These are phyloP conservation scores for Pampusana beccarii DNA, from an alignment of 2,113 vertebrate genomes.

Conservation along the genomic window DNA sequence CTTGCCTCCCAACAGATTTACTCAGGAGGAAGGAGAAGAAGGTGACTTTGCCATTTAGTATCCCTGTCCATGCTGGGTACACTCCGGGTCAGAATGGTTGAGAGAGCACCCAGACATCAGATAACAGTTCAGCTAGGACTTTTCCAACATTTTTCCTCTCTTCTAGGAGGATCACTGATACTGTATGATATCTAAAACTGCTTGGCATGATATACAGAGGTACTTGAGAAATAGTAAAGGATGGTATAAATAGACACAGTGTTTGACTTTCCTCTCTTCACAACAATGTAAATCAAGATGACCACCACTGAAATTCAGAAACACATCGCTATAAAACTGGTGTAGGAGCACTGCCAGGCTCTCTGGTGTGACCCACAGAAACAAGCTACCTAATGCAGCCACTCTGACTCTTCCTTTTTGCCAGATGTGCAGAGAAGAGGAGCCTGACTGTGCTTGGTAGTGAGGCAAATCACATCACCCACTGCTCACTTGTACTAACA, in stretches of 20 bases:
- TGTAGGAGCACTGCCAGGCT: background rate
- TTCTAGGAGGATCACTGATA: background rate
- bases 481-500: background rate
- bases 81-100: rapidly evolving
- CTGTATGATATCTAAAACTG: background rate
- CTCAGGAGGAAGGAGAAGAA: background rate
- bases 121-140: background rate
- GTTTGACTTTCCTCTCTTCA: background rate
- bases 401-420: background rate
- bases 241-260: background rate
- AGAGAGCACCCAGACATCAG: background rate
- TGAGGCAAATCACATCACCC: background rate
- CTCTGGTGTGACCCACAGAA: background rate
- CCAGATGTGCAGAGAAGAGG: background rate
- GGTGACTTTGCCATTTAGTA: background rate
- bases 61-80: rapidly evolving
- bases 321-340: background rate
- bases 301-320: background rate
- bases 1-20: background rate
- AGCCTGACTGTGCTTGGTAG: rapidly evolving
- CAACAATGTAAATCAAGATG: background rate
- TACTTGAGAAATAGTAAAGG: background rate
- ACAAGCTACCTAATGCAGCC: background rate
- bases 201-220: background rate
- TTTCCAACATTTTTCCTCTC: background rate